Base-by-base conservation (phyloP, 2,797 vertebrate genomes). In the Antennarius maculatus region DNA sequence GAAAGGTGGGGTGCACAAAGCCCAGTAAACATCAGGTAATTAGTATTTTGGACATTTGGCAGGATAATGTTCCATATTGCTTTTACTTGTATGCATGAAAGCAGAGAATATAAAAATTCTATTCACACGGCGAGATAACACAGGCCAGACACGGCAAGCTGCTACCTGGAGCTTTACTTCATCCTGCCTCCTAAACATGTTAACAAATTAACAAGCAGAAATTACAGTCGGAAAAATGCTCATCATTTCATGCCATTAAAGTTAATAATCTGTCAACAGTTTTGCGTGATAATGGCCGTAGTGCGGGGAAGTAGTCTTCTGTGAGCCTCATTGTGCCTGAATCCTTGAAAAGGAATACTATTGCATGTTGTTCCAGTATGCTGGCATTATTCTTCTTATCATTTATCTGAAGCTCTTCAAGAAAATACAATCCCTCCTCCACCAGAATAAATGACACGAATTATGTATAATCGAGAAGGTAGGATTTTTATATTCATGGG, bases 1-100 rank as follows among this genome's bases (percentile, higher is more conserved):
- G 89, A 89, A 91, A 91, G 90, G 92, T 90, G 88, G 83, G 77
- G 55, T 76, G 76, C 68, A 86, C 85, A 85, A 82, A 88, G 86
- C 79, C 88, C 69, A 63, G 84, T 88, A 92, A 94, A 92, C 89
- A 93, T 92, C 89, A 86, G 85, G 87, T 91, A 93, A 94, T 94
- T 94, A 93, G 93, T 92, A 92, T 93, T 92, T 83, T 87, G 84
- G 80, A 89, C 88, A 88, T 89, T 86, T 90, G 83, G 91, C 81
- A 83, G 87, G 86, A 88, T 91, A 90, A 91, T 87, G 88, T 88
- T 67, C 81, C 78, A 82, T 69, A 72, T 80, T 83, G 85, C 82
- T 83, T 89, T 87, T 88, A 90, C 92, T 92, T 89, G 84, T 84
- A 89, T 91, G 86, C 86, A 79, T 77, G 80, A 69, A 76, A 51